phyloP scores from a whole-genome alignment of 1,140 invertebrate genomes.

The Pentalonia nigronervosa region DNA sequence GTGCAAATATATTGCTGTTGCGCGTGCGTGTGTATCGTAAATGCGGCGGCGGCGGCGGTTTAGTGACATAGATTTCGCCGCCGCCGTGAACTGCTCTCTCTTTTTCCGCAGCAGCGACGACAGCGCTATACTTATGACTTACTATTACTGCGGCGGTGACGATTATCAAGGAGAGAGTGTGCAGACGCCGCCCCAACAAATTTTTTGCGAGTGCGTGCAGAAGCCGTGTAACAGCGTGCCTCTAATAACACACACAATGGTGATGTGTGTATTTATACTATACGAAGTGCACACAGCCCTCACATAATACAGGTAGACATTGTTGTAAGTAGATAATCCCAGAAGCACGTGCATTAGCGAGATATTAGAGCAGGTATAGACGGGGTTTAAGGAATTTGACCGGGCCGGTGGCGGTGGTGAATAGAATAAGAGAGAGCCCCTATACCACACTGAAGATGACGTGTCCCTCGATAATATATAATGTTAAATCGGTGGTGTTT shows the following conservation, averaged over 20 bases:
- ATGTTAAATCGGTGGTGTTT: not conserved
- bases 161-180: not conserved
- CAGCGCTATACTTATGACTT: not conserved
- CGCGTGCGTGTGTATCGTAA: not conserved
- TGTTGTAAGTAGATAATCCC: not conserved
- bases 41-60: not conserved
- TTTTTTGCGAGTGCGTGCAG: not conserved
- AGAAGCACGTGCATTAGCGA: not conserved
- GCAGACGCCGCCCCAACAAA: not conserved
- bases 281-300: not conserved
- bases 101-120: not conserved
- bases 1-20: not conserved
- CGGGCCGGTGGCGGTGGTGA: no score
- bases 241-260: not conserved
- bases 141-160: not conserved
- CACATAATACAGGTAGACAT: no score
- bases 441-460: not conserved
- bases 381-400: not conserved
- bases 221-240: not conserved
- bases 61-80: conserved; percentile 40
- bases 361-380: no score
- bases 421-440: not conserved
- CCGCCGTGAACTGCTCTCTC: conserved; percentile 4
- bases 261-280: not conserved
- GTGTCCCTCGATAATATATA: not conserved